Percentiles rank a stretch among this genome's conserved stretches.
These are phyloP conservation scores for Homarus gammarus DNA, from an alignment of 2,888 invertebrate genomes.

Conservation along the genomic window DNA sequence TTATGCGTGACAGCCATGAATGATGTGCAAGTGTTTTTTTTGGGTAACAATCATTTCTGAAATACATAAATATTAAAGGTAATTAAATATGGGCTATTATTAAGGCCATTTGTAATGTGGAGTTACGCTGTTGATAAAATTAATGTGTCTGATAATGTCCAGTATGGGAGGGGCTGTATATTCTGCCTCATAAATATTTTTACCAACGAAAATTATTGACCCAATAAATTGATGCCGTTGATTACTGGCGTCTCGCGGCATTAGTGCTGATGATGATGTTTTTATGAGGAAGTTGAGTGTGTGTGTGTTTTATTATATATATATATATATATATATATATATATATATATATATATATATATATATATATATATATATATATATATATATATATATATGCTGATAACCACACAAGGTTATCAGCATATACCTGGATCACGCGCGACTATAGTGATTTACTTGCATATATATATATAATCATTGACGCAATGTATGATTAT, in stretches of 20 bases:
- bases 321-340: neutral
- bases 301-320: no score
- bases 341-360: neutral
- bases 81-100: neutral
- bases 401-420: no score
- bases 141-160: neutral
- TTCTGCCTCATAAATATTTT: neutral
- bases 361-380: constrained; percentile 21
- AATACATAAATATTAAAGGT: neutral
- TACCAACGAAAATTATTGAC: neutral
- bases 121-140: neutral
- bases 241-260: neutral
- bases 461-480: no score
- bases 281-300: neutral
- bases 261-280: neutral
- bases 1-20: no score
- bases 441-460: no score
- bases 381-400: no score
- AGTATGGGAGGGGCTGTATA: neutral
- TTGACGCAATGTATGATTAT: no score
- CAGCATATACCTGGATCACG: no score
- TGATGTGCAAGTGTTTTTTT: no score
- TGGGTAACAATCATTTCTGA: no score
- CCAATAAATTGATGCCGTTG: neutral
- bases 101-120: neutral